Percentiles rank a stretch among this genome's conserved stretches.
Conservation (phyloP, 2,888 invertebrate genomes). For the Leptinotarsa haldemani region DNA sequence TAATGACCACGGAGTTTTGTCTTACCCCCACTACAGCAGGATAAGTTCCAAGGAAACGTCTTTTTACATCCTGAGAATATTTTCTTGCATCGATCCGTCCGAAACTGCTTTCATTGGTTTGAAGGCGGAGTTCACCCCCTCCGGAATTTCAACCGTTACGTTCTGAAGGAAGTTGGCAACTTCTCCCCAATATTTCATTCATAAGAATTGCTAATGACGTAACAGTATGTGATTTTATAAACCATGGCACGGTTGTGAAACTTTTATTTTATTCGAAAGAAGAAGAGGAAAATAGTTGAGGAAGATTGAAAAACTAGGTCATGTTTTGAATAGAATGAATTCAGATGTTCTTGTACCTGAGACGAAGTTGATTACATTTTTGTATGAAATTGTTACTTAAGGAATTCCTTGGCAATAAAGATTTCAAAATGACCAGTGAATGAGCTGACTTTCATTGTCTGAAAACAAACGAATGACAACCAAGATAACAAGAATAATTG, state of each 20-base stretch:
- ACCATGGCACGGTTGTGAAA: conserved; percentile 54
- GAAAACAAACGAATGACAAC: no score
- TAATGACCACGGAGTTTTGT: conserved; percentile 66
- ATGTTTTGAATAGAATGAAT: neutral
- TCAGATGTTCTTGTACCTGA: no score
- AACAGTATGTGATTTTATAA: conserved; percentile 56
- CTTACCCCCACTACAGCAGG: conserved; percentile 54
- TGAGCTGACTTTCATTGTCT: no score
- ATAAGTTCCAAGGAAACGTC: conserved; percentile 65
- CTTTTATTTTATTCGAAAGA: conserved; percentile 46
- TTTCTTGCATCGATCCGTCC: conserved; percentile 66
- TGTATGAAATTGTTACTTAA: no score
- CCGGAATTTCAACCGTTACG: conserved; percentile 54
- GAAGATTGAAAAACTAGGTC: conserved; percentile 46
- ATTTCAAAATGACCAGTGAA: no score
- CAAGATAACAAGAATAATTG: no score
- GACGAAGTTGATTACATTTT: no score
- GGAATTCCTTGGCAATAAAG: no score
- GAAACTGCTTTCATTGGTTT: conserved; percentile 61
- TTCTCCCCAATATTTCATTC: conserved; percentile 56
- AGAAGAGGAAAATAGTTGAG: conserved; percentile 40
- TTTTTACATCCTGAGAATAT: conserved; percentile 67
- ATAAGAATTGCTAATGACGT: conserved; percentile 52
- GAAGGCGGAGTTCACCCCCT: conserved; percentile 63
- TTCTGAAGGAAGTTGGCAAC: conserved; percentile 41